Evolutionary conservation across 2,797 vertebrate species (phyloP).

Genomic region (Hafferia zeledoni): DNA sequence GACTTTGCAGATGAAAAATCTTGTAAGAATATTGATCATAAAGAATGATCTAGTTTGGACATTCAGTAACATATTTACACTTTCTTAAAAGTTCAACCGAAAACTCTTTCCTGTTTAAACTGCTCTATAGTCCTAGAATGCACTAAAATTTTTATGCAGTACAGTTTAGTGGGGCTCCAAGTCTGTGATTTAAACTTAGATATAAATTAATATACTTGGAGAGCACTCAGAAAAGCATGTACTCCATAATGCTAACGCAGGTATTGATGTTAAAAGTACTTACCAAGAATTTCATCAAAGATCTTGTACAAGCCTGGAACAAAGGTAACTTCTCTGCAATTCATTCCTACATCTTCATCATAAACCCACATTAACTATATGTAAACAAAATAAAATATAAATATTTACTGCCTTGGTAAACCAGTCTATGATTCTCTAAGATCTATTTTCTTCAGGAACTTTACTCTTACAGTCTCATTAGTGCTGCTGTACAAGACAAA

Average conservation of each 20-base stretch:
- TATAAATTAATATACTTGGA: neutral
- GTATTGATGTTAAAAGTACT: conserved; percentile 65
- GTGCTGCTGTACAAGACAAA: neutral
- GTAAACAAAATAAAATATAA: conserved; percentile 51
- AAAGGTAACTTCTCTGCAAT: conserved; percentile 94
- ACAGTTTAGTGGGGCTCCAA: neutral
- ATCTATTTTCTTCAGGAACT: neutral
- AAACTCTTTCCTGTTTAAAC: neutral
- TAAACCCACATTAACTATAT: conserved; percentile 96
- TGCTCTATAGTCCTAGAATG: neutral
- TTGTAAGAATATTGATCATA: neutral
- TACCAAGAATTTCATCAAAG: conserved; percentile 99
- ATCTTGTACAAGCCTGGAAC: conserved; percentile 99
- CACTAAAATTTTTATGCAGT: neutral
- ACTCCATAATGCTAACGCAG: neutral
- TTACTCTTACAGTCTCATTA: neutral
- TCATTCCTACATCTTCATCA: conserved; percentile 97
- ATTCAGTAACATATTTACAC: neutral
- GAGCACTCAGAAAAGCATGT: neutral
- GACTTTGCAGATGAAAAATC: neutral
- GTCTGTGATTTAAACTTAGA: neutral
- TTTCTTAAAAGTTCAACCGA: neutral
- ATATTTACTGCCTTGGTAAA: neutral
- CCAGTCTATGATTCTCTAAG: neutral
- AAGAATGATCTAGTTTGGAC: neutral